Evolutionary conservation across 2,113 vertebrate genomes (phyloP).

Genomic region (Fregata magnificens): DNA sequence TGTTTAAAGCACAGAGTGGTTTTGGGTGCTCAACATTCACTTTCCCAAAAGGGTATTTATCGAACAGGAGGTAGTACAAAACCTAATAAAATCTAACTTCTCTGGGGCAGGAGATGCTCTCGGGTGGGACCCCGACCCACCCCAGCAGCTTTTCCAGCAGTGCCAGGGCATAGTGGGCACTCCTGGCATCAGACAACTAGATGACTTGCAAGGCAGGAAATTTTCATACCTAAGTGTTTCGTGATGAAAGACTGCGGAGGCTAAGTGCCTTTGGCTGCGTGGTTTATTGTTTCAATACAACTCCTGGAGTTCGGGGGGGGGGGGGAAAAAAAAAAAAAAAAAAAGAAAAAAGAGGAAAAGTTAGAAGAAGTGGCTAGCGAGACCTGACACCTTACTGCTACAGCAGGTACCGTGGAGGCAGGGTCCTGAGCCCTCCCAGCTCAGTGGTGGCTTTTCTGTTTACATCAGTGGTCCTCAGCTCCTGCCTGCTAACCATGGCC

Average conservation of each 20-base stretch:
- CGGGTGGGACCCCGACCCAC: background rate
- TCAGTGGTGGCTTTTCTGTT: background rate
- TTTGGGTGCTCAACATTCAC: background rate
- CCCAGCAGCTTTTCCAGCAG: background rate
- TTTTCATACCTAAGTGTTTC: background rate
- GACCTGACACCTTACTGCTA: background rate
- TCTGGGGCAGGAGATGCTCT: background rate
- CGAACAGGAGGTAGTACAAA: background rate
- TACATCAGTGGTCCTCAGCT: background rate
- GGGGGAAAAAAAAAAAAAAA: too few species aligned
- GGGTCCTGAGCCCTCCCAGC: background rate
- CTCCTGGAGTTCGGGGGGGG: background rate
- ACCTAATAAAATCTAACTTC: background rate
- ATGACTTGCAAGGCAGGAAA: background rate
- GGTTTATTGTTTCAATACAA: background rate
- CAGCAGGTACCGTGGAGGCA: background rate
- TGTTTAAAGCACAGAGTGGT: background rate
- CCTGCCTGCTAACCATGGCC: fast-evolving
- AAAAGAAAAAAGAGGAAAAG: background rate
- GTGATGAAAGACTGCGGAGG: background rate
- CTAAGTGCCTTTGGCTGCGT: background rate
- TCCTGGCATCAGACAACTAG: background rate
- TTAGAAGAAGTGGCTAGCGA: background rate
- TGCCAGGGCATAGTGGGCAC: background rate
- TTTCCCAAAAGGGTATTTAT: background rate